phyloP scores from a whole-genome alignment of 2,797 vertebrate species.

The Semotilus atromaculatus region DNA sequence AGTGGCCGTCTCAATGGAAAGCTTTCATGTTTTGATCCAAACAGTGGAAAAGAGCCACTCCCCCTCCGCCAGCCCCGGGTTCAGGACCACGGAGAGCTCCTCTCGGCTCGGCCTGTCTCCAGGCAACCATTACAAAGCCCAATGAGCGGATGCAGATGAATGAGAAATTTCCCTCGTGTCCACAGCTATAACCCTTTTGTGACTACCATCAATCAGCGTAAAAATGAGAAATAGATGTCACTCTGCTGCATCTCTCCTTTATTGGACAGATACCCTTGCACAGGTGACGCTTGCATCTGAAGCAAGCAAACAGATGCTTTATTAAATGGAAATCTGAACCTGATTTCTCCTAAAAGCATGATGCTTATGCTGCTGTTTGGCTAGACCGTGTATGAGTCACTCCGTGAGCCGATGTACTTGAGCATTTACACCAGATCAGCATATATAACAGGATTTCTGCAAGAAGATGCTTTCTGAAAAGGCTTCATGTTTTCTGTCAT shows the following conservation, averaged over 20 bases:
- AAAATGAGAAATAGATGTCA: background rate
- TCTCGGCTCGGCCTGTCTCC: slow-evolving; percentile 43
- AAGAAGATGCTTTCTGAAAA: background rate
- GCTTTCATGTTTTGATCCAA: slow-evolving; percentile 49
- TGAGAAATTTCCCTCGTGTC: slow-evolving; percentile 31
- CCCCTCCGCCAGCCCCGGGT: slow-evolving; percentile 44
- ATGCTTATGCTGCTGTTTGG: background rate
- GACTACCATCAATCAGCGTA: background rate
- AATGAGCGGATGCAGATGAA: slow-evolving; percentile 51
- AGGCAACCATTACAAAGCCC: slow-evolving; percentile 56
- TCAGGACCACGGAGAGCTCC: slow-evolving; percentile 59
- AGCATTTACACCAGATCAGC: slow-evolving; percentile 11
- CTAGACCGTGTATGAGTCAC: background rate
- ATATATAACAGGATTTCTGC: slow-evolving; percentile 20
- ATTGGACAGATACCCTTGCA: slow-evolving; percentile 40
- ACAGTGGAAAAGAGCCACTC: slow-evolving; percentile 44
- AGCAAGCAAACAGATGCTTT: slow-evolving; percentile 38
- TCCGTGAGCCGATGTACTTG: background rate
- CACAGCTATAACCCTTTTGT: slow-evolving; percentile 10
- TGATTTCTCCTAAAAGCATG: background rate
- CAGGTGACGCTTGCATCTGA: slow-evolving; percentile 30
- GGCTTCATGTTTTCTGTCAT: background rate
- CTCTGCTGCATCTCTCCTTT: background rate
- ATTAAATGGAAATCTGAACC: slow-evolving; percentile 1
- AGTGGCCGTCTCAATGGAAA: slow-evolving; percentile 49